phyloP scores from a whole-genome alignment of 2,113 vertebrate species.

The Festucalex cinctus region DNA sequence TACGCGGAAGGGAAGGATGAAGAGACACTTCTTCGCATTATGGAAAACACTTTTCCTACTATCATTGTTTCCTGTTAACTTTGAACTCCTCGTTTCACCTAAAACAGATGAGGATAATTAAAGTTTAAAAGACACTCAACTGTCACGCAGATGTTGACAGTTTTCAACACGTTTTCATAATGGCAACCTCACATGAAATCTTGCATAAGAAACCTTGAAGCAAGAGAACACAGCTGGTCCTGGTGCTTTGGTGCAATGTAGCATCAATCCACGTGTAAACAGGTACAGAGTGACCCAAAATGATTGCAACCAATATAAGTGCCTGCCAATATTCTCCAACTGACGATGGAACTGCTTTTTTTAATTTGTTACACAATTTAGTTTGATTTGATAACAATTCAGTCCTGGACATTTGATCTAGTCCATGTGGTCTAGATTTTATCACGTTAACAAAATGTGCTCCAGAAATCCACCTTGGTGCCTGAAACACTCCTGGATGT shows the following conservation, averaged over 20 bases:
- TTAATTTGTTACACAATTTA: no score
- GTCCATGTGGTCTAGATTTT: no score
- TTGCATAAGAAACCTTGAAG: not conserved
- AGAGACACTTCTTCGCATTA: constrained; percentile 25
- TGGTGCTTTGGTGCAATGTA: not conserved
- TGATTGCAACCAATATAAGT: no score
- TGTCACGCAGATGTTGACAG: constrained; percentile 3
- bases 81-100: constrained; percentile 6
- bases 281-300: not conserved
- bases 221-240: not conserved
- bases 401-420: no score
- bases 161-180: not conserved
- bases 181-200: constrained; percentile 4
- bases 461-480: no score
- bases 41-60: constrained; percentile 21
- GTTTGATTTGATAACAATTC: no score
- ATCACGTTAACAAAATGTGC: no score
- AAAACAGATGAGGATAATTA: constrained; percentile 13
- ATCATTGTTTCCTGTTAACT: constrained; percentile 28
- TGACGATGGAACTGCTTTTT: no score
- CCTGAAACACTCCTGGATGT: no score
- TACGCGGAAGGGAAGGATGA: constrained; percentile 30
- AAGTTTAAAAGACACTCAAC: constrained; percentile 1
- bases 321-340: no score
- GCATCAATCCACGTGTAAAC: not conserved